Evolutionary conservation across 2,888 invertebrate species (phyloP), one percentile per base, ranked within the genome.

Genomic region (Ochropleura plecta): DNA sequence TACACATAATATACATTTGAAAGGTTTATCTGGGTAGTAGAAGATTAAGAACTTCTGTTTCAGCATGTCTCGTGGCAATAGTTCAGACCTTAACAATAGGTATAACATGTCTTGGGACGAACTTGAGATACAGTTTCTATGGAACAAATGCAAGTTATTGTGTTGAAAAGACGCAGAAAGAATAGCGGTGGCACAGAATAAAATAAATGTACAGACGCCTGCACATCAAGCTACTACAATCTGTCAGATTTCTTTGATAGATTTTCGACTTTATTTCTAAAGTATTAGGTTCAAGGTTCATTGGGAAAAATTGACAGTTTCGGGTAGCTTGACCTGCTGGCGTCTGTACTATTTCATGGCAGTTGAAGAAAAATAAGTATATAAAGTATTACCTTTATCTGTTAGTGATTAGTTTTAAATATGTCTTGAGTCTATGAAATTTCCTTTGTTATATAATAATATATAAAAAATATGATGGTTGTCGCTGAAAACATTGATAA

Each of bases 91-190:
- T 49, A 59, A 48, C 46, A 30, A 63, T 79, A 77, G 18, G 9
- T 79, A 81, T 12, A 30, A 18, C 30, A 46, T 67, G 53, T 64
- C 64, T 83, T 49, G n/a, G 5, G 18, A 66, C 44, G 51, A 68
- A 68, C 79, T 79, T 68, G 40, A 51, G 49, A 79, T 64, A 76
- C 46, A 65, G 44, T 65, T 79, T 67, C 46, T 67, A 53, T 67
- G 64, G 9, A 71, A 71, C 63, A 71, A 83, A 71, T 72, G 55
- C 72, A 79, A 72, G 79, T 71, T 80, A 79, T 72, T 64, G 42
- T 68, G n/a, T 40, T 60, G 9, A 42, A 67, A 82, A 68, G 48
- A 70, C 18, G 40, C 16, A 59, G 66, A 78, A 40, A 49, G n/a
- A 79, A 67, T 59, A 18, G 48, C 55, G 12, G n/a, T 14, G 42